A percentile compares a stretch with the other conserved stretches of the same genome.
Evolutionary conservation across 2,888 invertebrate species (phyloP).

Genomic region (Crepidodera aurea): DNA sequence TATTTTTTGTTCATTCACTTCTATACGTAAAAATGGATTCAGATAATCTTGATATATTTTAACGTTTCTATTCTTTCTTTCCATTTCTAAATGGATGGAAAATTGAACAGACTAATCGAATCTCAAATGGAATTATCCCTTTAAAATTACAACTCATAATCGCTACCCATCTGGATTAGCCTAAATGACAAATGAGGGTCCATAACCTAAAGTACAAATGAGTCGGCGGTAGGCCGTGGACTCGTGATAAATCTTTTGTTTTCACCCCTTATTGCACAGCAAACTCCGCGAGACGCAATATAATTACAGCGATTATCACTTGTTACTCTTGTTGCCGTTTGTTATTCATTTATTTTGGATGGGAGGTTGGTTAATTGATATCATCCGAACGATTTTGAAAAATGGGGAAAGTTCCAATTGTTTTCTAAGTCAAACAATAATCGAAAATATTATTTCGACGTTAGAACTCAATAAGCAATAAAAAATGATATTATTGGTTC

Average conservation of each 20-base stretch:
- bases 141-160: conserved; percentile 43
- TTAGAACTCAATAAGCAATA: too few species aligned
- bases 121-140: conserved; percentile 44
- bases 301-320: conserved; percentile 63
- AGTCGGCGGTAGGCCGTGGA: conserved; percentile 46
- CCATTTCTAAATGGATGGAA: too few species aligned
- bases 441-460: too few species aligned
- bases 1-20: too few species aligned
- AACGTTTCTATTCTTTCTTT: too few species aligned
- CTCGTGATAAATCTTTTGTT: conserved; percentile 59
- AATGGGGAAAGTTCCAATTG: too few species aligned
- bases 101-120: not conserved
- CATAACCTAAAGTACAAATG: conserved; percentile 56
- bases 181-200: conserved; percentile 56
- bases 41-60: too few species aligned
- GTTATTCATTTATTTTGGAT: conserved; percentile 52
- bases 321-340: conserved; percentile 59
- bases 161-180: conserved; percentile 18
- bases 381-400: too few species aligned
- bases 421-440: too few species aligned
- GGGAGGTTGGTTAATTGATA: not conserved
- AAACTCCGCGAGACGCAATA: conserved; percentile 53
- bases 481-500: too few species aligned
- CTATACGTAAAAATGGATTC: too few species aligned
- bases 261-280: conserved; percentile 45